These are phyloP conservation scores for Pygoscelis adeliae DNA, from an alignment of 2,113 vertebrate species.

Conservation along the genomic window DNA sequence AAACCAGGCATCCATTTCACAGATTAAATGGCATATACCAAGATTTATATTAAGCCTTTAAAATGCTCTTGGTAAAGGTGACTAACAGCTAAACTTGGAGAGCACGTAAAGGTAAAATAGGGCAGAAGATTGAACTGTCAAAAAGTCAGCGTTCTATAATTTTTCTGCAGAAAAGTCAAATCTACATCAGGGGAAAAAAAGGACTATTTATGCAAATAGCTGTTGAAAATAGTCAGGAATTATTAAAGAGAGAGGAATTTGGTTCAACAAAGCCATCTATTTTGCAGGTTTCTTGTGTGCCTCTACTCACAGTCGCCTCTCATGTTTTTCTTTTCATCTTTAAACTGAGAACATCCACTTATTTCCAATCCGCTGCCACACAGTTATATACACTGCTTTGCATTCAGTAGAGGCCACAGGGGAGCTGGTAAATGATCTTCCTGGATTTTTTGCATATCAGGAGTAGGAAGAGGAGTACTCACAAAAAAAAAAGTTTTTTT, in stretches of 20 bases:
- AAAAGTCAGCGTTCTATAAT: neutral
- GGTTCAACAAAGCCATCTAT: neutral
- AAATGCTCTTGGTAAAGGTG: neutral
- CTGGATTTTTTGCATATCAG: neutral
- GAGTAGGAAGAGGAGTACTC: neutral
- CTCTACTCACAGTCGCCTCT: neutral
- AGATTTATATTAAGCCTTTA: neutral
- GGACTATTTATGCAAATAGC: conserved; percentile 1
- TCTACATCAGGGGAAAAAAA: neutral
- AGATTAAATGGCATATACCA: neutral
- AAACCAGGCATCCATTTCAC: neutral
- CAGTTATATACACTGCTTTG: neutral
- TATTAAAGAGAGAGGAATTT: neutral
- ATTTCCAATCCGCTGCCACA: neutral
- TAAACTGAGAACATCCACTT: neutral
- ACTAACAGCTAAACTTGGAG: neutral
- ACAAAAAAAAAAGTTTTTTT: neutral
- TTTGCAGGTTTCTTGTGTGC: neutral
- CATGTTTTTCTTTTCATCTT: neutral
- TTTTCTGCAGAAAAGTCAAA: neutral
- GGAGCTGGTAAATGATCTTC: neutral
- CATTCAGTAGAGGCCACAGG: neutral
- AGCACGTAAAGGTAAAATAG: neutral
- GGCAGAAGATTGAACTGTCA: neutral
- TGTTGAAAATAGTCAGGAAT: neutral